These are phyloP conservation scores for Dendroctonus ponderosae DNA, from an alignment of 1,140 invertebrate genomes.

Conservation along the genomic window DNA sequence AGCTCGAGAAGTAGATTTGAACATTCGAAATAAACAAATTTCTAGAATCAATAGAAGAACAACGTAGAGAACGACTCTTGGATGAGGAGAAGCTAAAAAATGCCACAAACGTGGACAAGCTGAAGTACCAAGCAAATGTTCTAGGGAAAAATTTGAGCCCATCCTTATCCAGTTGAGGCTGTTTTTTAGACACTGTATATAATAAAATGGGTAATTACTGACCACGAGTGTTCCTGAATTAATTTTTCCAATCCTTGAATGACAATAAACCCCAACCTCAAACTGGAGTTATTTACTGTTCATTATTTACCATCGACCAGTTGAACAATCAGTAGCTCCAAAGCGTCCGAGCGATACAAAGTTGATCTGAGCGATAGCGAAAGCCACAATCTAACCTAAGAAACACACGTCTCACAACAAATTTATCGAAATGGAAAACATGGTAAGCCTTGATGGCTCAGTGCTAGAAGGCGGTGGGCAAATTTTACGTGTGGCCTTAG, in stretches of 20 bases:
- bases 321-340: no score
- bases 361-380: no score
- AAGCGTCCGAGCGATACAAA: no score
- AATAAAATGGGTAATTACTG: no score
- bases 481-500: slow-evolving; percentile 76
- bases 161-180: slow-evolving; percentile 51
- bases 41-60: slow-evolving; percentile 62
- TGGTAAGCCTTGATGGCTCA: slow-evolving; percentile 48
- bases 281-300: no score
- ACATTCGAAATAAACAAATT: neutral
- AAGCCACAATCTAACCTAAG: no score
- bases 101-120: slow-evolving; percentile 58
- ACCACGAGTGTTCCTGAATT: no score
- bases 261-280: no score
- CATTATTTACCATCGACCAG: no score
- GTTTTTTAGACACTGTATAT: no score
- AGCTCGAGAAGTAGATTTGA: neutral
- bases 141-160: slow-evolving; percentile 62
- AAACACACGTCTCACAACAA: no score
- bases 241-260: no score
- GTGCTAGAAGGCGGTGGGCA: slow-evolving; percentile 71
- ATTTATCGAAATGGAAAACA: slow-evolving; percentile 58
- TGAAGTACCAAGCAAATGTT: slow-evolving; percentile 59
- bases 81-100: slow-evolving; percentile 55
- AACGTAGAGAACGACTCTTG: slow-evolving; percentile 56